Conservation (phyloP, 1,140 invertebrate species). For the Zaprionus nigranus region DNA sequence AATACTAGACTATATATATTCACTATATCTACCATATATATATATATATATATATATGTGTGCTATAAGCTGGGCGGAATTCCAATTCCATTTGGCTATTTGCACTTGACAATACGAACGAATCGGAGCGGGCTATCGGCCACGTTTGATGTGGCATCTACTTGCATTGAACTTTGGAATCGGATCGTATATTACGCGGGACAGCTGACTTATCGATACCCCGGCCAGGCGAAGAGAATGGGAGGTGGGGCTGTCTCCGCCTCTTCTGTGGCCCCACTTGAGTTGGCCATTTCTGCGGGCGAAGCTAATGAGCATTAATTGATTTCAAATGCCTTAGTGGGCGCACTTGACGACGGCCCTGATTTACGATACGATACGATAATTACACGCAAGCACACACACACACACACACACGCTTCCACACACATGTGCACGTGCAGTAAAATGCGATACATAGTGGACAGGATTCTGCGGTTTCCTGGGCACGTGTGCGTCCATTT, state of each 20-base stretch:
- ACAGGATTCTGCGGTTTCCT: slow-evolving; percentile 75
- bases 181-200: slow-evolving; percentile 67
- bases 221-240: slow-evolving; percentile 4
- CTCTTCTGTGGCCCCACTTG: slow-evolving; percentile 32
- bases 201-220: slow-evolving; percentile 60
- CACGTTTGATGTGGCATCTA: slow-evolving; percentile 47
- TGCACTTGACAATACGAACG: slow-evolving; percentile 43
- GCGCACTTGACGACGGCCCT: slow-evolving; percentile 16
- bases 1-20: slow-evolving; percentile 1
- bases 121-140: slow-evolving; percentile 20
- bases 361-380: slow-evolving; percentile 42
- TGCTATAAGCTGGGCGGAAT: slow-evolving; percentile 41
- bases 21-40: slow-evolving; percentile 16
- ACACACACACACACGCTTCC: not conserved
- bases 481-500: slow-evolving; percentile 50
- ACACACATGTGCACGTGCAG: not conserved
- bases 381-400: not conserved
- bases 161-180: slow-evolving; percentile 65
- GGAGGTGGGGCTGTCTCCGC: not conserved
- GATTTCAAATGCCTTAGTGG: slow-evolving; percentile 45
- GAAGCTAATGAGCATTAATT: slow-evolving; percentile 72
- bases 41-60: slow-evolving; percentile 14
- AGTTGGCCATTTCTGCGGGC: slow-evolving; percentile 33
- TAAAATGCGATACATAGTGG: slow-evolving; percentile 28
- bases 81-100: slow-evolving; percentile 61